Percentiles rank a stretch among this genome's conserved stretches.
These are phyloP conservation scores for Tupaia chinensis DNA, from an alignment of 2,113 vertebrate species.

Conservation along the genomic window DNA sequence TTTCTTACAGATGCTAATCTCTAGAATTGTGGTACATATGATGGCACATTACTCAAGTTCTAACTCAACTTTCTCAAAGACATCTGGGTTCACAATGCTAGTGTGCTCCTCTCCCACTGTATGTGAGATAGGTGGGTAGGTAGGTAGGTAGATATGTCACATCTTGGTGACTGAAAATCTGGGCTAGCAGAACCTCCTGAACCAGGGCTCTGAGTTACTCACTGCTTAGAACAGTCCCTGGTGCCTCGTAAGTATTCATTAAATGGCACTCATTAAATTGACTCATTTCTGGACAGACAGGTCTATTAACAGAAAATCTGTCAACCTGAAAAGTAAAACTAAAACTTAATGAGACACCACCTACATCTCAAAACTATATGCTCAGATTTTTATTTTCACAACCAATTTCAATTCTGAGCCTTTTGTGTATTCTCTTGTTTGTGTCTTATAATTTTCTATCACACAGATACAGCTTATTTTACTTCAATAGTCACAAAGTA, in stretches of 20 bases:
- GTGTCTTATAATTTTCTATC: neutral
- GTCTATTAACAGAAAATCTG: slow-evolving; percentile 11
- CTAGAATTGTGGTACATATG: neutral
- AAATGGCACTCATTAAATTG: neutral
- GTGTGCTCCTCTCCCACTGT: neutral
- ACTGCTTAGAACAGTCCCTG: slow-evolving; percentile 29
- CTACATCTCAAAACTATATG: neutral
- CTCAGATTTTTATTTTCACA: slow-evolving; percentile 46
- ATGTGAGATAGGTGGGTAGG: too few relatives aligned
- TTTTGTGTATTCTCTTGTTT: neutral
- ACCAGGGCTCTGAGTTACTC: slow-evolving; percentile 29
- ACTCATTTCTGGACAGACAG: slow-evolving; percentile 40
- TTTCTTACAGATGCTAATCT: neutral
- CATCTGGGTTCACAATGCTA: neutral
- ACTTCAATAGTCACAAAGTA: neutral
- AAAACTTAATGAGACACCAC: slow-evolving; percentile 46
- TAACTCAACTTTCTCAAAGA: neutral
- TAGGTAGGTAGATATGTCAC: neutral
- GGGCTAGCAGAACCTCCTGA: neutral
- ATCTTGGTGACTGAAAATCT: neutral
- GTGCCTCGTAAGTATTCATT: slow-evolving; percentile 15
- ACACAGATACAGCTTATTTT: neutral
- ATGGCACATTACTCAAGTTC: neutral
- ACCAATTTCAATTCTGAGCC: slow-evolving; percentile 39
- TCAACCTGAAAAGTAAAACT: slow-evolving; percentile 43